Base-by-base conservation (phyloP, 2,888 invertebrate genomes). In the Stenchaetothrips biformis region DNA sequence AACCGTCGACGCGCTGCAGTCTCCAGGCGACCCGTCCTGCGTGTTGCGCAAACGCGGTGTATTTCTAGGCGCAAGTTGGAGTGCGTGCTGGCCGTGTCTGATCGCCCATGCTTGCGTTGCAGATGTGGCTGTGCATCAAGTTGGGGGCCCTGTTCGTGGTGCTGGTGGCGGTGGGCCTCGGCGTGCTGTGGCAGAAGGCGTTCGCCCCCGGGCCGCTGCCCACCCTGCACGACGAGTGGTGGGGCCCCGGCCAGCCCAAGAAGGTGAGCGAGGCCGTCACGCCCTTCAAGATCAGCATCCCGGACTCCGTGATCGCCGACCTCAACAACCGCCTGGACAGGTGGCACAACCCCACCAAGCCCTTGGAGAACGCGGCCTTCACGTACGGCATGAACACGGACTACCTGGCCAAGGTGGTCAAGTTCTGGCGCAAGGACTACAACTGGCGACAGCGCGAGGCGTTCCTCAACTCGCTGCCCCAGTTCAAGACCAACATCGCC, bases 301-400 rank as follows among this genome's bases (percentile, higher is more conserved):
- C 90, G 0, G 88, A 91, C 84, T 88, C 90, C 87, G 92, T 74
- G 67, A 74, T 74, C 25, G 67, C n/a, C n/a, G 67, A 74, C 87
- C 74, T 74, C 21, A 74, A 74, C 67, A 25, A 9, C 8, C 67
- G 67, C 8, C 67, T 74, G 67, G 67, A 74, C 67, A 25, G 67
- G 11, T 74, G 67, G 67, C 21, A 74, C 25, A 74, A 82, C 83
- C 25, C 85, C 86, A 7, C 85, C 87, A 0, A 80, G 87, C 67
- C 67, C 21, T 25, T 74, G 67, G 67, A 74, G 67, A 74, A 74
- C 67, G 67, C 67, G 8, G 90, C 90, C 79, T 87, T 89, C 0
- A 91, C 90, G 8, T 96, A 96, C 84, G 97, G 97, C 2, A 92
- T 96, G 85, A 94, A 95, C 84, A 87, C 92, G 0, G 88, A 91